phyloP scores from a whole-genome alignment of 2,888 invertebrate species.

The Zaprionus bogoriensis region DNA sequence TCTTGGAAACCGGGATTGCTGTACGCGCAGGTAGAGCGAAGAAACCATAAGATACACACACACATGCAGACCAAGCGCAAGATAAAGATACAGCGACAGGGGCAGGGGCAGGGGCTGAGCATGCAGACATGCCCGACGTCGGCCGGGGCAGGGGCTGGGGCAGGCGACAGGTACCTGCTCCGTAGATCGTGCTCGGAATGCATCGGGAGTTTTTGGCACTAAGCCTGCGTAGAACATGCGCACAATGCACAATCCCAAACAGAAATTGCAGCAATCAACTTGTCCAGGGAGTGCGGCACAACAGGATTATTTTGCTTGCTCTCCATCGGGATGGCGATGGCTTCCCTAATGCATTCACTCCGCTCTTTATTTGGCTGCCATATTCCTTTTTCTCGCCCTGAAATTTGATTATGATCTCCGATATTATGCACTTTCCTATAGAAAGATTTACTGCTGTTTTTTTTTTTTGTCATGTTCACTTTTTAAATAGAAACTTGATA shows the following conservation, averaged over 20 bases:
- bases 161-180: constrained; percentile 73
- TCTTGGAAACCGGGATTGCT: constrained; percentile 77
- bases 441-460: no score
- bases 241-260: constrained; percentile 20
- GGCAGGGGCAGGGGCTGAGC: neutral
- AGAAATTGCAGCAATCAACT: constrained; percentile 11
- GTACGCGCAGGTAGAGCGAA: constrained; percentile 61
- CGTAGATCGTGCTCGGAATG: constrained; percentile 51
- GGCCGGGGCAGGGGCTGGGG: neutral
- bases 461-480: no score
- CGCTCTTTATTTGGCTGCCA: neutral
- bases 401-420: no score
- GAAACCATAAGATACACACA: constrained; percentile 41
- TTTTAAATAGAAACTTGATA: no score
- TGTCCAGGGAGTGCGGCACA: neutral
- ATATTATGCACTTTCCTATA: no score
- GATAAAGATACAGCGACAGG: constrained; percentile 46
- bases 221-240: constrained; percentile 48
- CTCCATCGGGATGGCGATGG: neutral
- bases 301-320: neutral
- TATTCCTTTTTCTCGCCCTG: no score
- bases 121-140: no score
- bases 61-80: neutral
- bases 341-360: neutral
- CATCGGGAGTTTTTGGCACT: constrained; percentile 69